These are phyloP conservation scores for Hoplodrina ambigua DNA, from an alignment of 2,888 invertebrate species.

Conservation along the genomic window DNA sequence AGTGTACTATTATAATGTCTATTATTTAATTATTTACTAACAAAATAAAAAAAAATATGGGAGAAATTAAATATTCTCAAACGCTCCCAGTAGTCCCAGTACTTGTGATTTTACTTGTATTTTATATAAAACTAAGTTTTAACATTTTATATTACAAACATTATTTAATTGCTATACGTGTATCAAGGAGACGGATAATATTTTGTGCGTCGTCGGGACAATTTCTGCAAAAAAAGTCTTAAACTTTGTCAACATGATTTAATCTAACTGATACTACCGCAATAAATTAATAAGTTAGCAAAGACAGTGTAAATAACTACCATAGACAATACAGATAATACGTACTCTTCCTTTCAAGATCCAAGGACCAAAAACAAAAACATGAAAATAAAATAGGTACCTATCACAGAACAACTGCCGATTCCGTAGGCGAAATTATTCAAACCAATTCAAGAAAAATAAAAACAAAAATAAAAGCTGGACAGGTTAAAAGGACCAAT, in stretches of 20 bases:
- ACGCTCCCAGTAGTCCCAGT: background rate
- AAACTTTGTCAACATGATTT: background rate
- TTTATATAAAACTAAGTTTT: conserved; percentile 14
- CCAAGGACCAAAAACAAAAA: conserved; percentile 1
- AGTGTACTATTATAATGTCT: conserved; percentile 1
- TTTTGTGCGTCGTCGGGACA: background rate
- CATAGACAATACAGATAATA: background rate
- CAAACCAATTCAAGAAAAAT: conserved; percentile 29
- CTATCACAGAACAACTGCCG: conserved; percentile 29
- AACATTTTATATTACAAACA: background rate
- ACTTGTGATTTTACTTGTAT: conserved; percentile 9
- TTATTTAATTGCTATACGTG: background rate
- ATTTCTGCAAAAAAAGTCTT: background rate
- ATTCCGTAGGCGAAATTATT: conserved; percentile 29
- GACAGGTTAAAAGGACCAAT: conserved; percentile 30
- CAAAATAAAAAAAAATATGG: background rate
- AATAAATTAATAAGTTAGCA: background rate
- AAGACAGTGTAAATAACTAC: background rate
- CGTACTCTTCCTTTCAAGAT: background rate
- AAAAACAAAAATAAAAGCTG: conserved; percentile 21
- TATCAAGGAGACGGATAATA: background rate
- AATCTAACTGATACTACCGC: too few species aligned
- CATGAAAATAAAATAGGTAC: background rate
- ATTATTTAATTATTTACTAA: background rate
- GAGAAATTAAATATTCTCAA: too few species aligned